A percentile compares a stretch with the other conserved stretches of the same genome.
These are phyloP conservation scores for Ceratosolen solmsi DNA, from an alignment of 1,140 invertebrate genomes.

Conservation along the genomic window DNA sequence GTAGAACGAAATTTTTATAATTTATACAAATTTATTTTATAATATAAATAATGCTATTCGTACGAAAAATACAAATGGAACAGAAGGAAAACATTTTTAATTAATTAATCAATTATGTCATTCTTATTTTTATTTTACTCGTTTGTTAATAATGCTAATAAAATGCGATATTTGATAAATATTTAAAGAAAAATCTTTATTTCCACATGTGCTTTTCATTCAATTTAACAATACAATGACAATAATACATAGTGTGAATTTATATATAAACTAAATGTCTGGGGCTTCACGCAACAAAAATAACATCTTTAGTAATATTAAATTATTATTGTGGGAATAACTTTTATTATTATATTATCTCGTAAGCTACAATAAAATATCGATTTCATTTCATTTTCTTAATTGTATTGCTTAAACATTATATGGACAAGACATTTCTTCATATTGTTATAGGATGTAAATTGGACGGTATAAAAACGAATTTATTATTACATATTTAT, in stretches of 20 bases:
- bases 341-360: background rate
- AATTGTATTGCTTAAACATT: background rate
- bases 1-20: background rate
- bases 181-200: too few species aligned
- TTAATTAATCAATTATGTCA: background rate
- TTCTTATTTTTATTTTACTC: too few species aligned
- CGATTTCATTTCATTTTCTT: background rate
- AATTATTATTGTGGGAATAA: background rate
- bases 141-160: too few species aligned
- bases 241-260: constrained; percentile 5
- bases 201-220: background rate
- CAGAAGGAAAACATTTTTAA: too few species aligned
- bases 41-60: too few species aligned
- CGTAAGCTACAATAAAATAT: background rate
- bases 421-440: background rate
- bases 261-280: background rate
- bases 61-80: too few species aligned
- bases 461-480: constrained; percentile 20
- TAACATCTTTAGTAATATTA: background rate
- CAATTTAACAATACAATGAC: constrained; percentile 17
- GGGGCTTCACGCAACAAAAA: background rate
- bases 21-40: background rate
- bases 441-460: background rate
- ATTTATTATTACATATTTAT: background rate
- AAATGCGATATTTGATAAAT: too few species aligned